These are phyloP conservation scores for Cetoscarus ocellatus DNA, from an alignment of 2,797 vertebrate species.

Conservation along the genomic window DNA sequence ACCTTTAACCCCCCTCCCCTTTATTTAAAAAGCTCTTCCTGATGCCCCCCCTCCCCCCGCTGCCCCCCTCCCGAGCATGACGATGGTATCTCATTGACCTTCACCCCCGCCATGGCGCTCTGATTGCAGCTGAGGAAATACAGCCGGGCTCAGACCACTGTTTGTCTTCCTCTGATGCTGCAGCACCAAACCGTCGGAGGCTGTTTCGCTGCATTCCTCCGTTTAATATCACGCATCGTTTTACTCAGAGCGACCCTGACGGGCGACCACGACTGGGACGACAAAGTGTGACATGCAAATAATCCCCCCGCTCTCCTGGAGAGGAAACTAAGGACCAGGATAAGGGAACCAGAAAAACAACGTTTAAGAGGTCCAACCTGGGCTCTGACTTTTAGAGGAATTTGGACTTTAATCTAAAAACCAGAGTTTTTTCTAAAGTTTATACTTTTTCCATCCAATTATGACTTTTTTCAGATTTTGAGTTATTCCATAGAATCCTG, in stretches of 20 bases:
- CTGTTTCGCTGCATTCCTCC: constrained; percentile 39
- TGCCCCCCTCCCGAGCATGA: constrained; percentile 5
- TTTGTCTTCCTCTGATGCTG: constrained; percentile 59
- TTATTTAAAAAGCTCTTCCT: background rate
- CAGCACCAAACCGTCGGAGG: constrained; percentile 17
- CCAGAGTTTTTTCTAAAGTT: too few species aligned
- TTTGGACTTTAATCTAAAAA: too few species aligned
- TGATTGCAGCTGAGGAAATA: constrained; percentile 72
- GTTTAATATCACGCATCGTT: constrained; percentile 40
- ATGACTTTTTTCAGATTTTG: too few species aligned
- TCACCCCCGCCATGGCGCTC: constrained; percentile 36
- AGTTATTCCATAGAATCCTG: too few species aligned
- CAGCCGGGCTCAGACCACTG: constrained; percentile 43
- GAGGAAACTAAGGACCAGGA: too few species aligned
- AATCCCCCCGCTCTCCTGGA: background rate
- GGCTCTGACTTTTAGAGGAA: too few species aligned
- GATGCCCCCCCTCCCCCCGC: constrained; percentile 27
- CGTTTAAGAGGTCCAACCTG: too few species aligned
- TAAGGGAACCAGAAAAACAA: too few species aligned
- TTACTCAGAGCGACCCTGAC: constrained; percentile 9
- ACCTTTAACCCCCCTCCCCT: constrained; percentile 20
- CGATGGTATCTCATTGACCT: constrained; percentile 45
- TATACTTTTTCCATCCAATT: too few species aligned
- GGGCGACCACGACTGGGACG: background rate
- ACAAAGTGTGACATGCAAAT: background rate